Evolutionary conservation across 2,113 vertebrate genomes (phyloP).

Genomic region (Elachura formosa): DNA sequence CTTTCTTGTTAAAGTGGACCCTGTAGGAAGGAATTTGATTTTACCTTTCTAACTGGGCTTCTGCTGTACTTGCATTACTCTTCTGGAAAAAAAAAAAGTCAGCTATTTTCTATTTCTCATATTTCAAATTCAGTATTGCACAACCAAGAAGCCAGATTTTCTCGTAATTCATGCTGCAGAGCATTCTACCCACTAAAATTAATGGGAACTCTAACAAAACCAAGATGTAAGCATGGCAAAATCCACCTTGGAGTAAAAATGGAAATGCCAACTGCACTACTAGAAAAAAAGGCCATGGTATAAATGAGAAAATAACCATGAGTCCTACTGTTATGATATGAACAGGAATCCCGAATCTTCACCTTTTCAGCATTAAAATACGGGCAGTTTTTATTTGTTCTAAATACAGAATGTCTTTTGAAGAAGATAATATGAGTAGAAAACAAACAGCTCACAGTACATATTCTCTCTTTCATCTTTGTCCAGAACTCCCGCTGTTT

Average conservation of each 20-base stretch:
- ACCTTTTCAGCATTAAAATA: neutral
- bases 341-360: too few species aligned
- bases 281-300: neutral
- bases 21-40: neutral
- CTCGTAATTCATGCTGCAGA: neutral
- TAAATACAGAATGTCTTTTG: neutral
- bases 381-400: neutral
- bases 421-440: neutral
- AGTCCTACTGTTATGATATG: neutral
- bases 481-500: constrained; percentile 50
- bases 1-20: neutral
- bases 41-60: neutral
- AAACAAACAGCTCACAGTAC: neutral
- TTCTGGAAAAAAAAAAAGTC: neutral
- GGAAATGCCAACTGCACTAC: neutral
- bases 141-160: neutral
- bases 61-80: neutral
- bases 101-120: neutral
- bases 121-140: neutral
- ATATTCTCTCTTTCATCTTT: constrained; percentile 32
- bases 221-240: constrained; percentile 18
- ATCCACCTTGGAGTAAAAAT: constrained; percentile 1
- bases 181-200: neutral
- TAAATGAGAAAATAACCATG: neutral
- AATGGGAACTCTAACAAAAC: neutral